Conservation (phyloP, 2,113 vertebrate genomes). For the Myiagra hebetior region DNA sequence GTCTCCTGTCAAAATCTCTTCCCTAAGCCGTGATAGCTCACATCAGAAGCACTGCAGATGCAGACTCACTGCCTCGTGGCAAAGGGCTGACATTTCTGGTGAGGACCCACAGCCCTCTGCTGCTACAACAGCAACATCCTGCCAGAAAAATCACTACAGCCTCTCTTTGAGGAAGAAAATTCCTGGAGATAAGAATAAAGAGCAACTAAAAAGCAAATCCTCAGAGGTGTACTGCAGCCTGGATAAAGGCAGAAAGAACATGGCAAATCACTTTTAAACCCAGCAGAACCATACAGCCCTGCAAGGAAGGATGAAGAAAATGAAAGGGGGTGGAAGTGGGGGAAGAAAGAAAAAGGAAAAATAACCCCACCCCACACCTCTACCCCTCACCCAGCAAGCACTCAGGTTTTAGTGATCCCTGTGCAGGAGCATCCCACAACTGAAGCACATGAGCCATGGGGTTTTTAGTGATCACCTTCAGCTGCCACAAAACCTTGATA, state of each 20-base stretch:
- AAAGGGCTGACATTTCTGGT: conserved; percentile 1
- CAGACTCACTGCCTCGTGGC: not conserved
- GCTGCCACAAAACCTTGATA: not conserved
- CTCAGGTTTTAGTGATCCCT: not conserved
- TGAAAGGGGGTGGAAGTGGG: fast-evolving
- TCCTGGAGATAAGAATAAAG: conserved; percentile 13
- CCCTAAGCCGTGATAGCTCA: not conserved
- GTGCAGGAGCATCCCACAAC: not conserved
- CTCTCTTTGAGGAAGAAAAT: not conserved
- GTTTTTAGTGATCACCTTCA: not conserved
- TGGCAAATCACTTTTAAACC: not conserved
- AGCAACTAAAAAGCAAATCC: not conserved
- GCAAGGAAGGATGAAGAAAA: not conserved
- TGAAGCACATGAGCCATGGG: not conserved
- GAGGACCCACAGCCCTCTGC: not conserved
- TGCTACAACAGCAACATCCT: not conserved
- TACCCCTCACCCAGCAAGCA: not conserved
- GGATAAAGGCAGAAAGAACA: not conserved
- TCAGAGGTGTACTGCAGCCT: not conserved
- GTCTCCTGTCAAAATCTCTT: conserved; percentile 2
- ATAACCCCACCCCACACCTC: not conserved
- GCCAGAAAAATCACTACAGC: not conserved
- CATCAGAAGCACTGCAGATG: not conserved
- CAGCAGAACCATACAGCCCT: not conserved
- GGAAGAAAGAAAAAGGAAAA: not conserved